These are phyloP conservation scores for Stenodema calcarata DNA, from an alignment of 2,888 invertebrate species.

Conservation along the genomic window DNA sequence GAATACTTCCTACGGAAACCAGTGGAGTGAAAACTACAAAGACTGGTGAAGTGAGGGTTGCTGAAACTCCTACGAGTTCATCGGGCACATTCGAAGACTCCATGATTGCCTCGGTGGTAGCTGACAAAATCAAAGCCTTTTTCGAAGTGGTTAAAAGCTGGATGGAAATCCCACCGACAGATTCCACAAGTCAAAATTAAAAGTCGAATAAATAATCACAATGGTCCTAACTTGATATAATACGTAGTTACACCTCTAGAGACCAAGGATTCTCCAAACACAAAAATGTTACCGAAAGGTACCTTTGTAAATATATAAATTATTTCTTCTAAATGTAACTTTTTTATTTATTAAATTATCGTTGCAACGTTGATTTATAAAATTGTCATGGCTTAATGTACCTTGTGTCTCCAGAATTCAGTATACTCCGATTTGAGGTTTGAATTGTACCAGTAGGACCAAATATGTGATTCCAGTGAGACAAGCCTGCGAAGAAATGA, in stretches of 20 bases:
- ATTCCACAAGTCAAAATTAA: no score
- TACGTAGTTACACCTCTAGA: no score
- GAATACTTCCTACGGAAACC: neutral
- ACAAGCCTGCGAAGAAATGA: constrained; percentile 38
- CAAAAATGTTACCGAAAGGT: no score
- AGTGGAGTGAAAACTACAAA: neutral
- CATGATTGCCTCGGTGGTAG: neutral
- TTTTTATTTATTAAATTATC: neutral
- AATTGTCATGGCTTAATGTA: neutral
- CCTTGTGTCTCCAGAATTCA: neutral
- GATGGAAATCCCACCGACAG: neutral
- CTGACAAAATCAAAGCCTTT: neutral
- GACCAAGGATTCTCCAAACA: no score
- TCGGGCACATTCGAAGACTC: neutral
- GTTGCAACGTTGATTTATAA: neutral
- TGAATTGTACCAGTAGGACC: constrained; percentile 51
- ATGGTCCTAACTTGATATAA: no score
- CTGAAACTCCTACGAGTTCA: neutral
- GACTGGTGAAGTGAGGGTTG: neutral
- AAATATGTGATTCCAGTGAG: constrained; percentile 51
- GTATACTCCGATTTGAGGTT: constrained; percentile 29
- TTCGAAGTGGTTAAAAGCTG: neutral
- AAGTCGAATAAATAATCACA: no score
- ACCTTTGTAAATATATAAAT: neutral
- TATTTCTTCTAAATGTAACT: neutral